Evolutionary conservation across 2,888 invertebrate species (phyloP).

Genomic region (Drosophila suboccidentalis): DNA sequence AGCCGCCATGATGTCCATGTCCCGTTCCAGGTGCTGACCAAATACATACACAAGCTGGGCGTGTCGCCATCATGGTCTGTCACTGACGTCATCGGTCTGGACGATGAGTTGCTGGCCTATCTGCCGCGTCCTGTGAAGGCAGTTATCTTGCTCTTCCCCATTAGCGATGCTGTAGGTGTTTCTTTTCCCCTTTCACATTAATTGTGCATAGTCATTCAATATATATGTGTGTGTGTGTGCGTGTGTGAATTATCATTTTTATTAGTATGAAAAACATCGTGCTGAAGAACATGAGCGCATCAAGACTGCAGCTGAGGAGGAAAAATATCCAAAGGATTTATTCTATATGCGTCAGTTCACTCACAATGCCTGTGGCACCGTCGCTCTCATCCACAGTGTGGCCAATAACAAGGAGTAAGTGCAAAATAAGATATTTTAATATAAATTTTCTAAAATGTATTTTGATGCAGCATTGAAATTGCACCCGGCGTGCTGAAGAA

Average conservation of each 20-base stretch:
- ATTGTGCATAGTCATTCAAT: conserved; percentile 6
- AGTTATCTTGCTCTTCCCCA: conserved; percentile 95
- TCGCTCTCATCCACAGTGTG: conserved; percentile 97
- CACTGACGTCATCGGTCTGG: conserved; percentile 96
- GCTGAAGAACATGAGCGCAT: conserved; percentile 89
- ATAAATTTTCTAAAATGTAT: not conserved
- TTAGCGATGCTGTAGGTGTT: conserved; percentile 89
- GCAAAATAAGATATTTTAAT: not conserved
- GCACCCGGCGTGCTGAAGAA: conserved; percentile 91
- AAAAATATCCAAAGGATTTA: conserved; percentile 89
- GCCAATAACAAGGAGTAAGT: conserved; percentile 92
- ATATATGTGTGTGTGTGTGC: not conserved
- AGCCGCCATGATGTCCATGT: conserved; percentile 41
- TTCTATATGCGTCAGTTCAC: conserved; percentile 96
- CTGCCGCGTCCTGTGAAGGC: conserved; percentile 93
- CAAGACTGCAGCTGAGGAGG: conserved; percentile 87
- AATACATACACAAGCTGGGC: conserved; percentile 93
- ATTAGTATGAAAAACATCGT: conserved; percentile 90
- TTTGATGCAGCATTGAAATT: conserved; percentile 87
- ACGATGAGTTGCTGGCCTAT: conserved; percentile 93
- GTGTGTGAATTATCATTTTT: not conserved
- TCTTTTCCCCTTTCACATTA: not conserved
- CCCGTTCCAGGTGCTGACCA: conserved; percentile 87
- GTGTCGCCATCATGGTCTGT: conserved; percentile 92
- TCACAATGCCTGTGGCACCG: conserved; percentile 98